A percentile compares a stretch with the other conserved stretches of the same genome.
Evolutionary conservation across 2,888 invertebrate genomes (phyloP).

Genomic region (Kryphioiulus occultus): DNA sequence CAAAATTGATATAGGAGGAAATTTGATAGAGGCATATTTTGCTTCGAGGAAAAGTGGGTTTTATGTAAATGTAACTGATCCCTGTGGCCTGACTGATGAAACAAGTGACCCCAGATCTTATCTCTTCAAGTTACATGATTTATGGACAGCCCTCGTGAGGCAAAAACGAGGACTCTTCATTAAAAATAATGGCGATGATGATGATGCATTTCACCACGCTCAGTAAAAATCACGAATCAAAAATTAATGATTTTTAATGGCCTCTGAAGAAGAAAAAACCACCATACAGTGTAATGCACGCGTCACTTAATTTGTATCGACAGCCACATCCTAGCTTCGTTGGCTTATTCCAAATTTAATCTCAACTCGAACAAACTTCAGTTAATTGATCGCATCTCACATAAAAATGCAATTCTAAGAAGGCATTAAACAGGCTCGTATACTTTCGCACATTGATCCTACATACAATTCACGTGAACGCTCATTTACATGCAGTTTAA

Average conservation of each 20-base stretch:
- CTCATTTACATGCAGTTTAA: too few species aligned
- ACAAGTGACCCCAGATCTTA: too few species aligned
- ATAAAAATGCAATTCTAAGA: background rate
- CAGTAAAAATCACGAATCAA: background rate
- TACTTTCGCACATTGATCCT: too few species aligned
- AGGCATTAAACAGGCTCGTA: too few species aligned
- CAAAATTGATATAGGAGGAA: too few species aligned
- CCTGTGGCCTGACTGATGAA: too few species aligned
- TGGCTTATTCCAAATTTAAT: background rate
- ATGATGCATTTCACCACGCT: background rate
- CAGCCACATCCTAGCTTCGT: background rate
- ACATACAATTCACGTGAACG: too few species aligned
- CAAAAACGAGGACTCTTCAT: background rate
- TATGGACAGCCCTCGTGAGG: background rate
- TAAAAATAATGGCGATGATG: slow-evolving; percentile 6
- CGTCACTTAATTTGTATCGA: background rate
- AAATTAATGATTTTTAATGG: slow-evolving; percentile 31
- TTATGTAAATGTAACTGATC: too few species aligned
- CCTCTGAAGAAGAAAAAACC: background rate
- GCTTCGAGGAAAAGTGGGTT: too few species aligned
- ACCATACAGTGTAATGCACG: background rate
- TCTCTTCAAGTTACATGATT: too few species aligned
- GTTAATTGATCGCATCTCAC: background rate
- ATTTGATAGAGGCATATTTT: too few species aligned
- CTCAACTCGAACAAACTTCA: background rate